Base-by-base conservation (phyloP, 2,888 invertebrate genomes). In the Lordiphosa andalusiaca region DNA sequence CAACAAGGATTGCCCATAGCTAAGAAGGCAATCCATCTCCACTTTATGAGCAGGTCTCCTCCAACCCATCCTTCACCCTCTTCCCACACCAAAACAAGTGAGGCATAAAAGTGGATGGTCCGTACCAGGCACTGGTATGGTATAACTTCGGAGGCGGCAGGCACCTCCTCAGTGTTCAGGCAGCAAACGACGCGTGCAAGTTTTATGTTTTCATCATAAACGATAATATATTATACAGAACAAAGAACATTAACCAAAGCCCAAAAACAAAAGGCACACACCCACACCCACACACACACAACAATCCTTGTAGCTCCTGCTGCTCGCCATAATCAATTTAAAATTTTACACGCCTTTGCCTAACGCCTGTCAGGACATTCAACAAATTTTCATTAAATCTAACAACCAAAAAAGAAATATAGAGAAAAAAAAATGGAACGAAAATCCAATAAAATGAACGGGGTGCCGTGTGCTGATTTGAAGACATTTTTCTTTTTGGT, bases 171-270 rank as follows among this genome's bases (percentile, higher is more conserved):
- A 30, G 30, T 30, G 30, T 30, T 7, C 30, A 9, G 30, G 60
- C 51, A 47, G 50, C 63, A 71, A 48, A 55, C 66, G 73, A 59
- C 49, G 76, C 74, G 71, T 73, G 64, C 66, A 76, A 73, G 71
- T 76, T 75, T 75, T 75, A 76, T 75, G 73, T 67, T 69, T 73
- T 64, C 64, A 73, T 73, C 71, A 73, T 74, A 74, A 74, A 72
- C 70, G 74, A 73, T 74, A 73, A 74, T 73, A 75, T 70, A 73
- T 74, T 75, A 68, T 63, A 62, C 57, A 49, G 46, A 63, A 13
- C 58, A 44, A 51, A 23, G 47, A 57, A 68, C 64, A 71, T 64
- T 68, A 68, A 48, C 44, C 53, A 62, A 48, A 56, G 39, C 62
- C 44, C 16, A 48, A 30, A 41, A 38, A 33, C 10, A 48, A 38